Base-by-base conservation (phyloP, 2,888 invertebrate genomes). In the Steinernema carpocapsae region DNA sequence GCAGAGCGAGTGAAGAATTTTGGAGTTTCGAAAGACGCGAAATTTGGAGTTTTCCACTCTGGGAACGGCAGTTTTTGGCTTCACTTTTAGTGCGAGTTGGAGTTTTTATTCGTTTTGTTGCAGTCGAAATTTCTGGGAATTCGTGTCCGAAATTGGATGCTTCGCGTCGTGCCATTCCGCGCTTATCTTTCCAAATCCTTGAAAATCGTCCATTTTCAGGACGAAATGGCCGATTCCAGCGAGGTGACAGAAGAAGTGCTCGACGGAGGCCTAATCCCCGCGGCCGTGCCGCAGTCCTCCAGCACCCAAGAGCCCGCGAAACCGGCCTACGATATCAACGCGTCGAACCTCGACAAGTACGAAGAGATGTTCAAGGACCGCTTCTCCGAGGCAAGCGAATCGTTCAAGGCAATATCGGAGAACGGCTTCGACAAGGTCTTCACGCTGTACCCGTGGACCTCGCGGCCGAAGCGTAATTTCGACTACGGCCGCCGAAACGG, bases 281-380 rank as follows among this genome's bases (percentile, higher is more conserved):
- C 29, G 24, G 42, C 56, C 26, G 46, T 51, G 26, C 51, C 48
- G 17, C 45, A 59, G n/a, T 24, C 43, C 29, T n/a, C 6, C 43
- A 48, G n/a, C 24, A 43, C 12, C 7, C 19, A n/a, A 72, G 24
- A 14, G 43, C 7, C 19, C 48, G 73, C 32, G 19, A 51, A 26
- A n/a, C 24, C 19, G 17, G 29, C 14, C 24, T 48, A 37, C 26
- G 52, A 46, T 42, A 77, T 26, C 17, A 73, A 74, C 72, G 48
- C 51, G 14, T 77, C 77, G 14, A 73, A 71, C 17, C 71, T 77
- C 4, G 73, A 37, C 10, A 59, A 78, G 52, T 77, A 77, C 45
- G 77, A 77, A 48, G 70, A 78, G 59, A 32, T 77, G 56, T 77
- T 77, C 32, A 29, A 6, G 17, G 19, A 24, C 2, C 64, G 64